Evolutionary conservation across 2,113 vertebrate species (phyloP), one percentile per base, ranked within the genome.

Genomic region (Strigops habroptila): DNA sequence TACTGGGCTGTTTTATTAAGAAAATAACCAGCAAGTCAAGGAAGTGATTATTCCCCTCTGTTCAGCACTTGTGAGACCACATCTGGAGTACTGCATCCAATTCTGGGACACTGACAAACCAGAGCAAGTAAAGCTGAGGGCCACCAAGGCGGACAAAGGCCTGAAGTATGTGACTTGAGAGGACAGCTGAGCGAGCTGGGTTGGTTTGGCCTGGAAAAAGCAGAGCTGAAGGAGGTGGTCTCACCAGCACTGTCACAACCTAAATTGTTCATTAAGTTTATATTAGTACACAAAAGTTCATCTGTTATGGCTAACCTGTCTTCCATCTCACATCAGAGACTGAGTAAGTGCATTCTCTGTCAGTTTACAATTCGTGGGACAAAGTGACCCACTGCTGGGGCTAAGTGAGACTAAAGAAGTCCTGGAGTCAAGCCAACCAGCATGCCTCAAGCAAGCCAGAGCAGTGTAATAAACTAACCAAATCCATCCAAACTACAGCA

Each of bases 1-100:
- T 86, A 96, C 95, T 94, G 95, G 64, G 92, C 53, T 93, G 83
- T 73, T 95, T 96, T 96, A 97, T 95, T 95, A 95, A 95, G 81
- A 97, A 95, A 93, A 93, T 78, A 93, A 23, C 55, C 51, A 92
- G 88, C 52, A 92, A 96, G 77, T 91, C 80, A 89, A 95, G 92
- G 95, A 95, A 96, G 48, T 86, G 33, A 93, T 95, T 96, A 87
- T 91, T 93, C 52, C 65, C 21, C 93, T 95, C 91, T 93, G 57
- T 94, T 97, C 94, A 95, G 77, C 89, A 86, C 69, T 93, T 93
- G 89, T 82, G 91, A 95, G 95, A 88, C 73, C 69, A 78, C 96
- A 95, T 95, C 93, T 97, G 93, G 93, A 95, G 74, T 18, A 53
- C 82, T 86, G 63, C 73, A 80, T 94, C 92, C 43, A 92, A 31